Percentiles rank a stretch among this genome's conserved stretches.
These are phyloP conservation scores for Cerastis rubricosa DNA, from an alignment of 2,888 invertebrate genomes.

Conservation along the genomic window DNA sequence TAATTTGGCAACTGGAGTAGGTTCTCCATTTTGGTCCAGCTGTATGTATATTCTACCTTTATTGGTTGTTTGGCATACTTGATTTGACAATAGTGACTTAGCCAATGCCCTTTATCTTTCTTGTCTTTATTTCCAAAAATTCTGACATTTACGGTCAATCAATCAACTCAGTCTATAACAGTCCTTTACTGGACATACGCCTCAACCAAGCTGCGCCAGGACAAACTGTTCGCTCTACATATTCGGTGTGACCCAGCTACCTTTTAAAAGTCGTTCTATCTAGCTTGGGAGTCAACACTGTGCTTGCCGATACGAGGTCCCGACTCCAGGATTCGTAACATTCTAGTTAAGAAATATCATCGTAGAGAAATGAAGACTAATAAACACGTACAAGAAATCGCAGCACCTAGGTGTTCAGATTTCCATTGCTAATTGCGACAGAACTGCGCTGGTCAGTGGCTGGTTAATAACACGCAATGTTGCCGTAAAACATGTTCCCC, in stretches of 20 bases:
- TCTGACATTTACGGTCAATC: not conserved
- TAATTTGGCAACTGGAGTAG: not conserved
- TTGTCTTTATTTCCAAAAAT: not conserved
- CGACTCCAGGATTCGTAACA: not conserved
- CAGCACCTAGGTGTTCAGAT: slow-evolving; percentile 3
- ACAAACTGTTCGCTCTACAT: not conserved
- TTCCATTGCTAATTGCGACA: slow-evolving; percentile 26
- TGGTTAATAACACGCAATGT: slow-evolving; percentile 38
- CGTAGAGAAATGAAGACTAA: not conserved
- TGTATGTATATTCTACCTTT: not conserved
- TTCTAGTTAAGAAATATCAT: not conserved
- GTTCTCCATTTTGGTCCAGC: not conserved
- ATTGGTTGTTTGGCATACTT: not conserved
- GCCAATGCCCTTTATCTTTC: not conserved
- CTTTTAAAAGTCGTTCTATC: not conserved
- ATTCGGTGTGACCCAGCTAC: not conserved
- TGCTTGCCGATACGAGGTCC: not conserved
- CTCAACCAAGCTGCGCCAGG: not conserved
- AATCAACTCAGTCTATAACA: not conserved
- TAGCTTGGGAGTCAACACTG: not conserved
- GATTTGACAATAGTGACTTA: not conserved
- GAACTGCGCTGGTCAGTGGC: not conserved
- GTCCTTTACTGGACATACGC: not conserved
- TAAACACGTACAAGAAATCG: slow-evolving; percentile 16
- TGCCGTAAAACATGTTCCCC: slow-evolving; percentile 1